Percentiles rank a stretch among this genome's conserved stretches.
Evolutionary conservation across 1,140 invertebrate species (phyloP).

Genomic region (Pseudoatta argentina): DNA sequence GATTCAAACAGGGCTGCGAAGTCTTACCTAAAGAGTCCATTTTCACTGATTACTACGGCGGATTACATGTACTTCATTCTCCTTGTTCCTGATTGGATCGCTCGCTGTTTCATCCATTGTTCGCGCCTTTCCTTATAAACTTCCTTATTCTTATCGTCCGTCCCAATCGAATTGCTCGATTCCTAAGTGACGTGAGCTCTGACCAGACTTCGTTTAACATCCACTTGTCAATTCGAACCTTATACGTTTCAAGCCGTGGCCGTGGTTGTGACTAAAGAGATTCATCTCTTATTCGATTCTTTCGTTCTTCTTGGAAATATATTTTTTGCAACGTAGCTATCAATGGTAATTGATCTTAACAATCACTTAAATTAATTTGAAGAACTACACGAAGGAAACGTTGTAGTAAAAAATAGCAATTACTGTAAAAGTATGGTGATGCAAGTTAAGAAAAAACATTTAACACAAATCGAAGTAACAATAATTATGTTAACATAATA

Average conservation of each 20-base stretch:
- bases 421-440: background rate
- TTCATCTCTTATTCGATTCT: conserved; percentile 1
- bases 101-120: conserved; percentile 47
- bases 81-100: conserved; percentile 36
- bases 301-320: background rate
- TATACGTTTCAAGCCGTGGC: background rate
- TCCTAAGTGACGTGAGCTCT: conserved; percentile 36
- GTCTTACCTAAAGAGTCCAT: conserved; percentile 11
- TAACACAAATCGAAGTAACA: conserved; percentile 4
- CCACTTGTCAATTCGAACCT: conserved; percentile 5
- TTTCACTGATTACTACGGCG: conserved; percentile 42
- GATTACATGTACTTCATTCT: conserved; percentile 31
- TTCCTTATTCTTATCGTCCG: conserved; percentile 39
- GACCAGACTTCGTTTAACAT: conserved; percentile 21
- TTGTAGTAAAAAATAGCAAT: background rate
- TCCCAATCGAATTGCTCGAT: conserved; percentile 40
- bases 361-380: conserved; percentile 21
- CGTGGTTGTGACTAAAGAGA: background rate
- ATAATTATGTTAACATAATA: conserved; percentile 2
- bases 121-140: conserved; percentile 22
- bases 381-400: background rate
- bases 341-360: background rate
- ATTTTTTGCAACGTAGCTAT: background rate
- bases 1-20: background rate
- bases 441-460: background rate